Evolutionary conservation across 2,797 vertebrate genomes (phyloP).

Genomic region (Cyclopterus lumpus): DNA sequence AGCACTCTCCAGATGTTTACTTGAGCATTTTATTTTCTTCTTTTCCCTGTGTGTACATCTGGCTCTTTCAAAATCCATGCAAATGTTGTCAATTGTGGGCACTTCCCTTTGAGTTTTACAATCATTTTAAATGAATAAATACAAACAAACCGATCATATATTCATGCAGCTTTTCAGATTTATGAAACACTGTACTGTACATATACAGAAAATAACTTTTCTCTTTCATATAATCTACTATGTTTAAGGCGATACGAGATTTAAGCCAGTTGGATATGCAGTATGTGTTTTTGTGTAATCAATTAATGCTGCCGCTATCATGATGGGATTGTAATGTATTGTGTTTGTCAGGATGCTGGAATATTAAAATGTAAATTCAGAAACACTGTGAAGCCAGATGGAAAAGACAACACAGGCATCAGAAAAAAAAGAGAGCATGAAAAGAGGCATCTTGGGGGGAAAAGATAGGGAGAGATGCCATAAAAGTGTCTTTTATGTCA

Average conservation of each 20-base stretch:
- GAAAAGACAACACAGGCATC: constrained; percentile 53
- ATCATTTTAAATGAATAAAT: neutral
- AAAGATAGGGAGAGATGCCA: constrained; percentile 50
- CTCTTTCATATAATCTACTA: constrained; percentile 5
- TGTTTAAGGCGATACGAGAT: neutral
- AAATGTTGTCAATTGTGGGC: neutral
- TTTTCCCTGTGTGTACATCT: constrained; percentile 25
- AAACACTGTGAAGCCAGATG: constrained; percentile 45
- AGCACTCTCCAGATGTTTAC: constrained; percentile 37
- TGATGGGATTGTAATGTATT: neutral
- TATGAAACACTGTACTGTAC: neutral
- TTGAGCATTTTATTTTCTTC: constrained; percentile 16
- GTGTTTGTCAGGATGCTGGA: neutral
- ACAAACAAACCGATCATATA: neutral
- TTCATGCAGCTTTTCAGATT: neutral
- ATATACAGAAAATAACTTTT: neutral
- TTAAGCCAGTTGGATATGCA: neutral
- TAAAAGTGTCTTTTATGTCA: constrained; percentile 70
- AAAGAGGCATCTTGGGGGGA: constrained; percentile 58
- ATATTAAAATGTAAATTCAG: constrained; percentile 10
- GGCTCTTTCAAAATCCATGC: constrained; percentile 19
- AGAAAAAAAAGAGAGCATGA: constrained; percentile 25
- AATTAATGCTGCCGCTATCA: neutral
- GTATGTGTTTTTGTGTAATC: constrained; percentile 9
- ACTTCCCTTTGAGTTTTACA: constrained; percentile 5